Evolutionary conservation across 2,888 invertebrate genomes (phyloP).

Genomic region (Ochropleura leucogaster): DNA sequence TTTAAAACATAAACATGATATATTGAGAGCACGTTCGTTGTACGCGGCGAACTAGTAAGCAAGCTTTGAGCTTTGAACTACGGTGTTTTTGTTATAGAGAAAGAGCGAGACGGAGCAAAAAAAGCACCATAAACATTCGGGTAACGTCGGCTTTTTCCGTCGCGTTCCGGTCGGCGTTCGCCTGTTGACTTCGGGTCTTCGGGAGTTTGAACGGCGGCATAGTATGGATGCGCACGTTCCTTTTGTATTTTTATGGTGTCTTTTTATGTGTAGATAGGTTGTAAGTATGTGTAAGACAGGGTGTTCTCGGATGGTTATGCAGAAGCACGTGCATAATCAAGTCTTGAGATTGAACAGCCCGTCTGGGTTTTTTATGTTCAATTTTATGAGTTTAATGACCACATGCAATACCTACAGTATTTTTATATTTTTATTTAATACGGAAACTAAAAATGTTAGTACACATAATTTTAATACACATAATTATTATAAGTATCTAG

Average conservation of each 20-base stretch:
- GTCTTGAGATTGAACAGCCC: conserved; percentile 25
- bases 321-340: conserved; percentile 42
- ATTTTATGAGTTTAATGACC: conserved; percentile 14
- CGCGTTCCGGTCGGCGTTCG: conserved; percentile 60
- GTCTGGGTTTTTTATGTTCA: conserved; percentile 25
- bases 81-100: conserved; percentile 81
- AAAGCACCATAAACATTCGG: conserved; percentile 86
- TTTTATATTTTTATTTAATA: too few relatives aligned
- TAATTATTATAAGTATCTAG: neutral
- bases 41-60: conserved; percentile 70
- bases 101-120: conserved; percentile 83
- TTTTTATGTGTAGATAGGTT: conserved; percentile 25
- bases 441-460: too few relatives aligned
- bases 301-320: conserved; percentile 45
- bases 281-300: conserved; percentile 8
- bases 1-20: conserved; percentile 67
- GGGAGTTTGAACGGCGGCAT: conserved; percentile 65
- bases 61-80: conserved; percentile 76
- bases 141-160: conserved; percentile 81
- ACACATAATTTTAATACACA: neutral
- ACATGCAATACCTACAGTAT: too few relatives aligned
- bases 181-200: conserved; percentile 72
- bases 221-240: conserved; percentile 69
- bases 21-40: conserved; percentile 66
- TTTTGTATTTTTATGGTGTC: conserved; percentile 24